Evolutionary conservation across 2,113 vertebrate genomes (phyloP).

Genomic region (Peromyscus californicus): DNA sequence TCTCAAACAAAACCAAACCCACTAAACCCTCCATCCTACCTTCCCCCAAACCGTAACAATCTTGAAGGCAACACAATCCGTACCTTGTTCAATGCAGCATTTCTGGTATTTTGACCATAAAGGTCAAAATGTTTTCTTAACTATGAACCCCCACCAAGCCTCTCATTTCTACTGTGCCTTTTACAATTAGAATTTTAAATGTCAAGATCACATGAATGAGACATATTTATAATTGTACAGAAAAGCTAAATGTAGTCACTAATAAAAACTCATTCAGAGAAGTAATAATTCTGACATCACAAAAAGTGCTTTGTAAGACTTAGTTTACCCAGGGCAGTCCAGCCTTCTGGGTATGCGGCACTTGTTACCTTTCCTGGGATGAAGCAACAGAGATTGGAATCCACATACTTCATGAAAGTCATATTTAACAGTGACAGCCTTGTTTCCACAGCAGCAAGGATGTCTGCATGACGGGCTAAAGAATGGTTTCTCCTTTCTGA

Average conservation of each 20-base stretch:
- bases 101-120: constrained; percentile 32
- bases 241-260: constrained; percentile 38
- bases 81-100: not conserved
- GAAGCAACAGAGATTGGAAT: constrained; percentile 99
- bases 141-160: not conserved
- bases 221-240: not conserved
- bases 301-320: constrained; percentile 17
- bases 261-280: constrained; percentile 10
- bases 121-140: not conserved
- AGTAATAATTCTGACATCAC: constrained; percentile 20
- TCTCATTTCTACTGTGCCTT: not conserved
- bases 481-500: constrained; percentile 99
- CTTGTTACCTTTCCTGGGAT: constrained; percentile 97
- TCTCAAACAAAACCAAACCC: constrained; percentile 59
- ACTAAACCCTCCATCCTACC: not conserved
- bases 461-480: constrained; percentile 97
- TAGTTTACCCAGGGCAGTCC: not conserved
- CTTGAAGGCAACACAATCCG: not conserved
- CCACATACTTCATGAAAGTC: constrained; percentile 99
- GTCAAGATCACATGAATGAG: constrained; percentile 9
- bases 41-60: not conserved
- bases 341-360: not conserved
- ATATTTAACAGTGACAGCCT: constrained; percentile 98
- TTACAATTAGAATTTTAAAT: constrained; percentile 27
- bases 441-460: constrained; percentile 98